Base-by-base conservation (phyloP, 2,888 invertebrate genomes). In the Euspilapteryx auroguttella region DNA sequence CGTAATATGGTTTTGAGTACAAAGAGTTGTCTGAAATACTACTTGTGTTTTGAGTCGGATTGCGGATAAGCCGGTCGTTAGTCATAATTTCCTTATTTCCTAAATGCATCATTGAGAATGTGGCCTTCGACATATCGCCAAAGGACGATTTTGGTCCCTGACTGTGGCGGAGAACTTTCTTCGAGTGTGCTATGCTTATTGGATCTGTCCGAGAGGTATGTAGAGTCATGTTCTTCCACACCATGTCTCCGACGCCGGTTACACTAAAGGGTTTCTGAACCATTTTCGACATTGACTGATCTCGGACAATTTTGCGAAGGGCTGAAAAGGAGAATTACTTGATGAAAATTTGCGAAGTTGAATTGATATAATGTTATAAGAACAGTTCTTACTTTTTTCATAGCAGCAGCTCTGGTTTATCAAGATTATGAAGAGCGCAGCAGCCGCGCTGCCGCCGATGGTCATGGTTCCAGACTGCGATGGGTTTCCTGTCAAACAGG, bases 221-320 rank as follows among this genome's bases (percentile, higher is more conserved):
- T 17, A 17, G 5, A 8, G 5, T 17, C 5, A 25, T 31, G 27
- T 40, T 41, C 12, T 28, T 35, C 34, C 36, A 37, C 20, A 11
- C 21, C 24, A 26, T 2, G 13, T 30, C 29, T 12, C 30, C 38
- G 22, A 4, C 4, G 9, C 35, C 37, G 8, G 32, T 38, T 2
- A 58, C 61, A 38, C 61, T 65, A 32, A 65, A 68, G 2, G 69
- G 65, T 25, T 50, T 52, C 34, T 57, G 66, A 9, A 69, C 55
- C 71, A 73, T 73, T 52, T 69, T 71, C 2, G 63, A 58, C n/a
- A n/a, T n/a, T n/a, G n/a, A n/a, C 34, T 68, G 63, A 32, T 58
- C 55, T 9, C 71, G 50, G 5, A 73, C 65, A 27, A 73, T 69
- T 42, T 69, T 73, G 8, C 71, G 55, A 21, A 71, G 44, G 8